Base-by-base conservation (phyloP, 2,888 invertebrate genomes). In the Lydus trimaculatus region DNA sequence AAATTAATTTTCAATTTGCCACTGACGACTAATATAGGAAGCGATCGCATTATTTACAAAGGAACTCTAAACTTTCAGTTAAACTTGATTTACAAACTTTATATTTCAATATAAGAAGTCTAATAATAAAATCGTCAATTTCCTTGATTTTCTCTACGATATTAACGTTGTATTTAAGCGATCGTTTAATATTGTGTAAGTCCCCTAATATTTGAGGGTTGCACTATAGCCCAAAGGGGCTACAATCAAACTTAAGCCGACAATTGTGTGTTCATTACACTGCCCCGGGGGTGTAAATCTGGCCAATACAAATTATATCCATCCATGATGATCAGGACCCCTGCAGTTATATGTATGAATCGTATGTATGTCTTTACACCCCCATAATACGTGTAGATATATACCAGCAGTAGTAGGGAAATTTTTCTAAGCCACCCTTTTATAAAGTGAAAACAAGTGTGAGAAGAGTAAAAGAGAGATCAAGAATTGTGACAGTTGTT, bases 221-320 rank as follows among this genome's bases (percentile, higher is more conserved):
- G 63, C 63, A 39, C 43, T 59, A 11, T 64, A 65, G 76, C 81
- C 81, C 20, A 48, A 48, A 76, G 80, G 82, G 83, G 81, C 82
- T 72, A 83, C 85, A 84, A 84, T 84, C 84, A 84, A 82, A 84
- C 84, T 84, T 85, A 85, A 85, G 85, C 85, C 81, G 85, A 84
- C 85, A 85, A 85, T 85, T 85, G 85, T 85, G 84, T 84, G 84
- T 85, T 85, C 85, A 85, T 85, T 85, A 85, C 84, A 82, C 81
- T 80, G 84, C 84, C 83, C 81, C 67, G 78, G 81, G 84, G 85
- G 43, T 84, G 85, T 79, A 85, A 85, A 85, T 85, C 85, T 85
- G 85, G 85, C 85, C 85, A 85, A 85, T 85, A 85, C 85, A 85
- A 85, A 85, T 85, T 85, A 85, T 84, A 85, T 84, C 83, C 83